Evolutionary conservation across 2,888 invertebrate species (phyloP), one percentile per base, ranked within the genome.

Genomic region (Mayetiola destructor): DNA sequence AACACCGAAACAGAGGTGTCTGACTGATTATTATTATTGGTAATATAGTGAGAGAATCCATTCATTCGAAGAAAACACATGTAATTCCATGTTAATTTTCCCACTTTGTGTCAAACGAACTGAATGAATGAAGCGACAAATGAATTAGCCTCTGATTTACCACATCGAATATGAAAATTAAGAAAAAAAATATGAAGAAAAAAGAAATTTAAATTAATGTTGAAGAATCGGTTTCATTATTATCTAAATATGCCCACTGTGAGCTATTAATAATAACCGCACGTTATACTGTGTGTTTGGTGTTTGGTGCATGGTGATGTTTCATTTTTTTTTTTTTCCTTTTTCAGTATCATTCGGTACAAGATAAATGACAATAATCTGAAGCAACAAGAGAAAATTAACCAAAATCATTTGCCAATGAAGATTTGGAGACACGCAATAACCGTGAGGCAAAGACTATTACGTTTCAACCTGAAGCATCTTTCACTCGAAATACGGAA

Each of bases 171-270:
- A 21, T n/a, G n/a, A n/a, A n/a, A 16, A 48, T 8, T n/a, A 36
- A 23, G 27, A 48, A 14, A 48, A 27, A 48, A 27, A 48, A 48
- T 48, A 23, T 27, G n/a, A 14, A n/a, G n/a, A n/a, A n/a, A n/a
- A n/a, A n/a, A n/a, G n/a, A n/a, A n/a, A n/a, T n/a, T n/a, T n/a
- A n/a, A n/a, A n/a, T n/a, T n/a, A n/a, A n/a, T n/a, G n/a, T n/a
- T n/a, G n/a, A n/a, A n/a, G n/a, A n/a, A n/a, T n/a, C n/a, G n/a
- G n/a, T n/a, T n/a, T n/a, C n/a, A 4, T 9, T 27, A 48, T 48
- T 48, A 48, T 48, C 48, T 48, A 48, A 48, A 48, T 48, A 16
- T 48, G 48, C 48, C 48, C 48, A 48, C n/a, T 48, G 48, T 27
- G 48, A n/a, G 48, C 48, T 20, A 48, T 48, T 48, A 48, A 48